Conservation (phyloP, 1,140 invertebrate genomes). For the Cephus cinctus region DNA sequence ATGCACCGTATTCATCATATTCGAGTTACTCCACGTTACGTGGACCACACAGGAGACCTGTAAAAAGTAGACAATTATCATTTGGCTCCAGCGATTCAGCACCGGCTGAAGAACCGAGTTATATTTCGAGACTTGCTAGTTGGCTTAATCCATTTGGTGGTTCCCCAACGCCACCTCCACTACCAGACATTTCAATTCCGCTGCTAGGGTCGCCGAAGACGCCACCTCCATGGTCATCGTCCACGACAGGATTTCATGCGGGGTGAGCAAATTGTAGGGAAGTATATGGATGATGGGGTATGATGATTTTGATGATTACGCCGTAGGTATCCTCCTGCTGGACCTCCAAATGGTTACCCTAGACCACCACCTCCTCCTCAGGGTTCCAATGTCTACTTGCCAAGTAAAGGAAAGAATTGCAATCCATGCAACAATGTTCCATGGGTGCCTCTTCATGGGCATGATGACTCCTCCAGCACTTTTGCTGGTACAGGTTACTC, state of each 20-base stretch:
- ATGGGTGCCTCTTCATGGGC: constrained; percentile 69
- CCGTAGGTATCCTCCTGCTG: constrained; percentile 14
- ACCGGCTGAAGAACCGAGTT: constrained; percentile 28
- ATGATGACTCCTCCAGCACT: too few relatives aligned
- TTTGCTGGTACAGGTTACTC: too few relatives aligned
- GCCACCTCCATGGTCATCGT: neutral
- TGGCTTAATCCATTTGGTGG: constrained; percentile 45
- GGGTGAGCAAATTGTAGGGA: too few relatives aligned
- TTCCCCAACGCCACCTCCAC: constrained; percentile 2
- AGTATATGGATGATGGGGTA: too few relatives aligned
- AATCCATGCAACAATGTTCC: constrained; percentile 74
- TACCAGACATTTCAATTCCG: neutral
- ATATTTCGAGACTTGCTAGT: constrained; percentile 38
- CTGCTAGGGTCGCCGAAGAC: neutral
- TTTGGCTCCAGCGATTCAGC: neutral
- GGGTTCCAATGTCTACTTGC: too few relatives aligned
- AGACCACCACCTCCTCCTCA: too few relatives aligned
- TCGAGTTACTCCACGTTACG: neutral
- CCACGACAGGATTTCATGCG: neutral
- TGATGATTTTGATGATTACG: too few relatives aligned
- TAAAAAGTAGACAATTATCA: neutral
- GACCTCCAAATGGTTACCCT: neutral
- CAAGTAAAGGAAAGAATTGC: constrained; percentile 55
- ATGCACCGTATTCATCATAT: neutral
- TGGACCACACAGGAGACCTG: neutral